phyloP scores from a whole-genome alignment of 2,113 vertebrate species.

The Aspidoscelis tigris region DNA sequence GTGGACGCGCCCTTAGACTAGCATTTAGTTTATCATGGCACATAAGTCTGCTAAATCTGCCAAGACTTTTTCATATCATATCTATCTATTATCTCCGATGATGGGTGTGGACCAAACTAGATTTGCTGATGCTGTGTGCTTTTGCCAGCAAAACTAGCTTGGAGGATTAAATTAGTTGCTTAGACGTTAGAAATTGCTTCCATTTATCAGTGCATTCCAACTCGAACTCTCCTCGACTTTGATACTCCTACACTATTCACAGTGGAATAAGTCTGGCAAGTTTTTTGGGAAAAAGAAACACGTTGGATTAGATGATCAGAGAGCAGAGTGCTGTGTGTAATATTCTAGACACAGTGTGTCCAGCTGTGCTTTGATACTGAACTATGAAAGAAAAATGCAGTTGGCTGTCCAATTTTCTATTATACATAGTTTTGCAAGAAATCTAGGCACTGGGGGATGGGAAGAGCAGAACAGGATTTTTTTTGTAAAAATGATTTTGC shows the following conservation, averaged over 20 bases:
- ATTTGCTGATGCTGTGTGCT: too few species aligned
- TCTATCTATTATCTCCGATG: too few species aligned
- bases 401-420: constrained; percentile 37
- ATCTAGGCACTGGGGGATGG: background rate
- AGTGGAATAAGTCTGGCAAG: background rate
- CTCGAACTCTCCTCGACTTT: background rate
- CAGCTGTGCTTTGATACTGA: constrained; percentile 40
- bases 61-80: background rate
- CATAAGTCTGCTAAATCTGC: too few species aligned
- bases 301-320: constrained; percentile 1
- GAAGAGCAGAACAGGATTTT: constrained; percentile 25
- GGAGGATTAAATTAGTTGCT: background rate
- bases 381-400: constrained; percentile 34
- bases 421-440: constrained; percentile 50
- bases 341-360: constrained; percentile 2
- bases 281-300: background rate
- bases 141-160: background rate
- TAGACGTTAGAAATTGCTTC: background rate
- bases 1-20: too few species aligned
- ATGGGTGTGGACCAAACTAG: too few species aligned
- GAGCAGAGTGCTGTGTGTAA: background rate
- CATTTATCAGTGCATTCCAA: background rate
- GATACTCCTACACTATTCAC: constrained; percentile 2
- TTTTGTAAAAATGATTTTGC: constrained; percentile 29
- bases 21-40: background rate